Evolutionary conservation across 2,113 vertebrate species (phyloP).

Genomic region (Caretta caretta): DNA sequence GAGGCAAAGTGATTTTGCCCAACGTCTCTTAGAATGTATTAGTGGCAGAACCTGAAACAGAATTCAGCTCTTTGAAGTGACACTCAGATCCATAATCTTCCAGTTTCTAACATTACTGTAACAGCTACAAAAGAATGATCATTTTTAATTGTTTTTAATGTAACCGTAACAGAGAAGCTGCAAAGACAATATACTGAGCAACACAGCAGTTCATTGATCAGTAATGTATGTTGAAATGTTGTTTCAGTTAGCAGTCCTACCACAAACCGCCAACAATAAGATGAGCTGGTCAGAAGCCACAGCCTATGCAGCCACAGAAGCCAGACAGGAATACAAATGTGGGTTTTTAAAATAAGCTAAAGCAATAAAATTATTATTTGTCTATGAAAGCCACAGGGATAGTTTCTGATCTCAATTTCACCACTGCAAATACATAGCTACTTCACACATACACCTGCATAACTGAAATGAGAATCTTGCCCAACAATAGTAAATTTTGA

Average conservation of each 20-base stretch:
- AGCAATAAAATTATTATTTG: not conserved
- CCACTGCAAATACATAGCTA: not conserved
- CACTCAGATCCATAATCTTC: not conserved
- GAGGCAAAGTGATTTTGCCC: not conserved
- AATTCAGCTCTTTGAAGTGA: not conserved
- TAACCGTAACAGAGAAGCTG: not conserved
- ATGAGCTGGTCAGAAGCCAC: not conserved
- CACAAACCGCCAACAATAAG: not conserved
- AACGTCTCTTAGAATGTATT: not conserved
- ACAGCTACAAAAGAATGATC: not conserved
- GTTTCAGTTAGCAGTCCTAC: not conserved
- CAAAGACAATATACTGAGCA: not conserved
- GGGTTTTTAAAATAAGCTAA: not conserved
- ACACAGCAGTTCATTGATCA: not conserved
- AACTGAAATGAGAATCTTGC: not conserved
- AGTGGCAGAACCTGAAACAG: not conserved
- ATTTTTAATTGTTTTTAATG: not conserved
- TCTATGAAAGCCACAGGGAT: not conserved
- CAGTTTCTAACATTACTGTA: not conserved
- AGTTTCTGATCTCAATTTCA: not conserved
- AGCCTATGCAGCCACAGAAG: not conserved
- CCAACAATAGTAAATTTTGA: not conserved
- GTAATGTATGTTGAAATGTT: not conserved
- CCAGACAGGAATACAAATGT: not conserved
- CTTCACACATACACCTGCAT: fast-evolving